Conservation (phyloP, 2,888 invertebrate genomes). For the Chorisops tibialis region DNA sequence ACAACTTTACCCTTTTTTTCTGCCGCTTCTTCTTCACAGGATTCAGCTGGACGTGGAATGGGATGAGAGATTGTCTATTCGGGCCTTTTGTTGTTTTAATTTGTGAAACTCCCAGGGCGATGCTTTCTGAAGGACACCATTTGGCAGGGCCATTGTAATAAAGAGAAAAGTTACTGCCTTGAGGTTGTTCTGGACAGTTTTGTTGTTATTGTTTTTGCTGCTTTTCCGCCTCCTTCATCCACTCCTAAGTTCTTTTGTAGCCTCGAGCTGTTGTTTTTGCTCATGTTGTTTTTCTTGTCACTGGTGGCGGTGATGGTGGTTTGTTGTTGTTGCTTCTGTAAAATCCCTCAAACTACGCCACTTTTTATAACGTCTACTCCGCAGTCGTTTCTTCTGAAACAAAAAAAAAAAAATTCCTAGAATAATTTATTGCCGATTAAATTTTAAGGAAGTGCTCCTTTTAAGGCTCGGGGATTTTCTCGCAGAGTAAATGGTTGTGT, state of each 20-base stretch:
- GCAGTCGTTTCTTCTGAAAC: not conserved
- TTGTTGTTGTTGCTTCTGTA: not conserved
- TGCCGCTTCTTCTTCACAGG: too few species aligned
- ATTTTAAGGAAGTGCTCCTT: slow-evolving; percentile 27
- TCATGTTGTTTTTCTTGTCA: slow-evolving; percentile 15
- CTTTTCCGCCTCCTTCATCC: not conserved
- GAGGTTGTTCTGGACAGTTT: not conserved
- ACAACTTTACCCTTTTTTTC: slow-evolving; percentile 28
- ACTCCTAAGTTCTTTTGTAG: not conserved
- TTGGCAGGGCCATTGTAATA: slow-evolving; percentile 25
- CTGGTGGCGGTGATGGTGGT: too few species aligned
- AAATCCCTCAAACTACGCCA: not conserved
- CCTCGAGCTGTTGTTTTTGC: slow-evolving; percentile 8
- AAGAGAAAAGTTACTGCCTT: slow-evolving; percentile 5
- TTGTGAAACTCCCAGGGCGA: slow-evolving; percentile 28
- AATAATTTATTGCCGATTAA: slow-evolving; percentile 32
- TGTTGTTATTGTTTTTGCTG: slow-evolving; percentile 10
- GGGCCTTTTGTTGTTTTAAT: slow-evolving; percentile 30
- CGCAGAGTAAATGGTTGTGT: slow-evolving; percentile 14
- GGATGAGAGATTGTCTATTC: not conserved
- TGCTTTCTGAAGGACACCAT: slow-evolving; percentile 26
- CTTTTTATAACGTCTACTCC: too few species aligned
- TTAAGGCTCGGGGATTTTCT: slow-evolving; percentile 16
- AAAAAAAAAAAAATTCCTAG: slow-evolving; percentile 8
- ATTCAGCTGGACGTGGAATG: slow-evolving; percentile 5